Evolutionary conservation across 2,888 invertebrate genomes (phyloP).

Genomic region (Belgica antarctica): DNA sequence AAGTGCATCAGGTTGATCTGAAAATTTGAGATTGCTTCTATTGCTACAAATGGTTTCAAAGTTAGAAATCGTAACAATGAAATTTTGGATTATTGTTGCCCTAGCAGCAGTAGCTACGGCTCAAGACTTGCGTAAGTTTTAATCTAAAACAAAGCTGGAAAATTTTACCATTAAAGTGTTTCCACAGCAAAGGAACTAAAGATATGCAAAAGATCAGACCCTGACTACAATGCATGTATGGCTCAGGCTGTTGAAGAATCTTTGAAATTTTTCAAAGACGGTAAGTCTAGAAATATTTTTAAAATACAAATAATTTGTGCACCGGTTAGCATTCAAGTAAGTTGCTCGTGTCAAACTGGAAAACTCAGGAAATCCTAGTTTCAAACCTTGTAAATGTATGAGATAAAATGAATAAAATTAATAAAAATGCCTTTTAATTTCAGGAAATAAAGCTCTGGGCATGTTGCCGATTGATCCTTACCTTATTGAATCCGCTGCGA

Average conservation of each 20-base stretch:
- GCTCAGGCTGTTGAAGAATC: constrained; percentile 60
- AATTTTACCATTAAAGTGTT: not conserved
- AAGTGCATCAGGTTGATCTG: not conserved
- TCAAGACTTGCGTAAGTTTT: constrained; percentile 7
- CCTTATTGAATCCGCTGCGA: not conserved
- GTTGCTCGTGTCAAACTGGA: not conserved
- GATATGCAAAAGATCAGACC: constrained; percentile 59
- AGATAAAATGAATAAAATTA: no score
- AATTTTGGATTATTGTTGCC: not conserved
- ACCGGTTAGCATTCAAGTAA: not conserved
- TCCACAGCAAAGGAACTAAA: constrained; percentile 59
- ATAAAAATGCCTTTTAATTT: not conserved
- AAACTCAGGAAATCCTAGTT: no score
- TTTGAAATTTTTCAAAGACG: constrained; percentile 59
- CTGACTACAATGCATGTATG: constrained; percentile 61
- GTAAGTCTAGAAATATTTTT: constrained; percentile 52
- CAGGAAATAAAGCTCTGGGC: constrained; percentile 1
- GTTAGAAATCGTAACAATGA: not conserved
- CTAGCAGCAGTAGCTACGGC: not conserved
- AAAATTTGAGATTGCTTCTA: no score
- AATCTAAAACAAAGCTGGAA: not conserved
- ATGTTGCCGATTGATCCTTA: not conserved
- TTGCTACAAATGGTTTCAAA: no score
- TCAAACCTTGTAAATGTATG: no score
- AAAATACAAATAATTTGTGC: constrained; percentile 28